Evolutionary conservation across 2,797 vertebrate species (phyloP).

Genomic region (Acipenser transmontanus): DNA sequence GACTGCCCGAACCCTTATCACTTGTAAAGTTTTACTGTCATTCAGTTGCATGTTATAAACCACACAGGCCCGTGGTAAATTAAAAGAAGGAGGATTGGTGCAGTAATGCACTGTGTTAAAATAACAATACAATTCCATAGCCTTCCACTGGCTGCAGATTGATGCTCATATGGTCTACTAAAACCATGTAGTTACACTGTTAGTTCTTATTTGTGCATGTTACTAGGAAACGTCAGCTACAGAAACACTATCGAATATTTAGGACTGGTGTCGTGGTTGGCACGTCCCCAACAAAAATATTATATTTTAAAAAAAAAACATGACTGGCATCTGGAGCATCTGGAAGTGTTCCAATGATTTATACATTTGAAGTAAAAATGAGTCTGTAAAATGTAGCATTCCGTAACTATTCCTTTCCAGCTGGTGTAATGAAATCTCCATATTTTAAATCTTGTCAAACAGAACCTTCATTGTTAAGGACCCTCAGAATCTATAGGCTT

Average conservation of each 20-base stretch:
- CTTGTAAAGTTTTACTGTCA: no score
- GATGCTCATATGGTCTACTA: no score
- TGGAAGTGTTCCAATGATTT: not conserved
- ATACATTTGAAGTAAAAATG: not conserved
- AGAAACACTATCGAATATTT: conserved; percentile 50
- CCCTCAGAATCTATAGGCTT: not conserved
- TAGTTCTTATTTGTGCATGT: conserved; percentile 60
- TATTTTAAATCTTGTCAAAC: not conserved
- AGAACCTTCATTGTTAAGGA: not conserved
- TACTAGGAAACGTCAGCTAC: conserved; percentile 55
- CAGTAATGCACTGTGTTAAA: no score
- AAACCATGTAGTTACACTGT: conserved; percentile 35
- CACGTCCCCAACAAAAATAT: conserved; percentile 36
- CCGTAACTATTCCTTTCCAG: not conserved
- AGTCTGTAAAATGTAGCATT: not conserved
- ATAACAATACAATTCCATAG: no score
- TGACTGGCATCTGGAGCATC: conserved; percentile 1
- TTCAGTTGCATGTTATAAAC: no score
- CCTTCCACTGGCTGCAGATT: no score
- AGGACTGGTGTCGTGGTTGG: conserved; percentile 53
- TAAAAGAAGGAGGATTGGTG: no score
- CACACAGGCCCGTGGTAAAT: no score
- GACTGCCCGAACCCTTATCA: no score
- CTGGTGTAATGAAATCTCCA: not conserved
- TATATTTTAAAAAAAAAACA: conserved; percentile 44